Evolutionary conservation across 2,888 invertebrate genomes (phyloP).

Genomic region (Xestia ashworthii): DNA sequence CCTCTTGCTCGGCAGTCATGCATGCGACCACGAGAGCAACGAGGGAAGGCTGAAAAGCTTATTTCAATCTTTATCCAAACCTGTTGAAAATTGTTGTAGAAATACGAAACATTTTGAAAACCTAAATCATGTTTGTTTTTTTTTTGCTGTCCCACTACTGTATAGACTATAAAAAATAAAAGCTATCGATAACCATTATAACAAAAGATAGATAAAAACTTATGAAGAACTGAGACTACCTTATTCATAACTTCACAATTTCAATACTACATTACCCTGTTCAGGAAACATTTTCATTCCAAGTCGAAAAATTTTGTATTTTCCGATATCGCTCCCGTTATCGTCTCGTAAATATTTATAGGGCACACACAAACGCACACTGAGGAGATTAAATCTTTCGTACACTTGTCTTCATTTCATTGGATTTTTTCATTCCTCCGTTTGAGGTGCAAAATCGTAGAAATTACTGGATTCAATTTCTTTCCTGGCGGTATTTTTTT

Average conservation of each 20-base stretch:
- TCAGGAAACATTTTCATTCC: slow-evolving; percentile 40
- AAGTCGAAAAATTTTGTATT: slow-evolving; percentile 63
- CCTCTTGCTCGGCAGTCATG: neutral
- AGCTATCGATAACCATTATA: neutral
- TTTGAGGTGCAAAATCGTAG: slow-evolving; percentile 62
- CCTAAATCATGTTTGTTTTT: neutral
- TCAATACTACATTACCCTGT: slow-evolving; percentile 11
- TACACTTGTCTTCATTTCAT: slow-evolving; percentile 68
- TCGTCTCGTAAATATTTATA: slow-evolving; percentile 81
- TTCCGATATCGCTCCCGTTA: slow-evolving; percentile 67
- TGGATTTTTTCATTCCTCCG: slow-evolving; percentile 59
- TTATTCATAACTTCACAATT: neutral
- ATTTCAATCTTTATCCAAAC: no score
- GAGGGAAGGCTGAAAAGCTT: neutral
- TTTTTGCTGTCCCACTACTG: no score
- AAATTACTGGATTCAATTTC: slow-evolving; percentile 16
- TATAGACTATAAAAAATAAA: neutral
- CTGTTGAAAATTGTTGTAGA: no score
- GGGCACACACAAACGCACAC: slow-evolving; percentile 54
- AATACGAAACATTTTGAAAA: no score
- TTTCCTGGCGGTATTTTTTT: slow-evolving; percentile 6
- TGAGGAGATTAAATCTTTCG: slow-evolving; percentile 74
- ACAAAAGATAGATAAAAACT: neutral
- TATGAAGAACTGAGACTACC: neutral
- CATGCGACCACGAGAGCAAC: neutral